These are phyloP conservation scores for Baryphthengus martii DNA, from an alignment of 2,113 vertebrate species.

Conservation along the genomic window DNA sequence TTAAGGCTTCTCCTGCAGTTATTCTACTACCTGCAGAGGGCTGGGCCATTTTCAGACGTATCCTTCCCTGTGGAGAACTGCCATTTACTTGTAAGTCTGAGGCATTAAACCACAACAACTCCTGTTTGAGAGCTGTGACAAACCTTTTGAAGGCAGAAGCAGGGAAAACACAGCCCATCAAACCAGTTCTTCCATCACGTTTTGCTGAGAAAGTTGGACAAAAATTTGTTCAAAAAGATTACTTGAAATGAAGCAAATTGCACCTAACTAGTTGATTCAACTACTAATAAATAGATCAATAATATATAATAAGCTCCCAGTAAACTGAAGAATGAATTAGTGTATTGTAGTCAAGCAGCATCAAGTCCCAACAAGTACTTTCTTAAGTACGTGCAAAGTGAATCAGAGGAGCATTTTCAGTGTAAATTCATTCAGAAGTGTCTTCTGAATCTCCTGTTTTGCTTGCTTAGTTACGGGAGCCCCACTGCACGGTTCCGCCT, in stretches of 20 bases:
- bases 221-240: background rate
- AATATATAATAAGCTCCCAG: background rate
- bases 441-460: background rate
- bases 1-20: slow-evolving; percentile 52
- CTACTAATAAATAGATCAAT: background rate
- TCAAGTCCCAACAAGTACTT: background rate
- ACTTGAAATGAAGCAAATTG: background rate
- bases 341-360: background rate
- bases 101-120: background rate
- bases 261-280: background rate
- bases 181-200: background rate
- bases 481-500: background rate
- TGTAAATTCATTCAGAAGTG: background rate
- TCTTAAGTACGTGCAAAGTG: background rate
- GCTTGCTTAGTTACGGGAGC: background rate
- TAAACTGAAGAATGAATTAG: background rate
- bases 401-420: background rate
- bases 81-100: slow-evolving; percentile 9
- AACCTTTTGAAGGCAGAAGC: background rate
- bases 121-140: background rate
- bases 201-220: background rate
- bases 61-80: slow-evolving; percentile 25
- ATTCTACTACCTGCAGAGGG: background rate
- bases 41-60: background rate
- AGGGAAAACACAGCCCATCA: background rate